Evolutionary conservation across 2,113 vertebrate genomes (phyloP), one percentile per base, ranked within the genome.

Genomic region (Aviceda subcristata): DNA sequence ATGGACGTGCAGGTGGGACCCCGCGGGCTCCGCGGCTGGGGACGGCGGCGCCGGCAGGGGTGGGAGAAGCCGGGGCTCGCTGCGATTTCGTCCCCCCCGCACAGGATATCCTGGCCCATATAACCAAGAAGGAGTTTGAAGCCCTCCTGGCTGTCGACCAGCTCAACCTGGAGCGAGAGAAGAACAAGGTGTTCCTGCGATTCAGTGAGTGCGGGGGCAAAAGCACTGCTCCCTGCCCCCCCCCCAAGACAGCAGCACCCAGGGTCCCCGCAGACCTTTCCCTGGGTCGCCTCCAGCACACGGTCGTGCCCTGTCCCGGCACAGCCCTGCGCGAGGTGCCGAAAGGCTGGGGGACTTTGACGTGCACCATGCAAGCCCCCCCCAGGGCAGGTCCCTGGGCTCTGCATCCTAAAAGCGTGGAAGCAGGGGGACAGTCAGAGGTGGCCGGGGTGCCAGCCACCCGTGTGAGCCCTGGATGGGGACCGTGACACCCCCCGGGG

Each of bases 61-160:
- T 0, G 19, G 43, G 26, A 46, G 55, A 21, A 34, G 24, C 19
- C 0, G 2, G 30, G 11, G 12, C 26, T 97, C 74, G 89, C 19
- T 0, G 0, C 2, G 16, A 30, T 64, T 66, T 39, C 48, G 21
- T 24, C 57, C 39, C 41, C 41, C 18, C 1, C 23, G 41, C 7
- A 3, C 97, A 99, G 99, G 99, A 99, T 79, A 98, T 99, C 96
- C 94, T 99, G 71, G 98, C 98, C 77, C 98, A 98, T 15, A 57
- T 99, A 6, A 98, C 98, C 38, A 99, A 98, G 92, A 98, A 98
- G 57, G 98, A 99, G 55, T 99, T 99, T 86, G 98, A 98, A 34
- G 95, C 98, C 56, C 98, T 99, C n/a, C 98, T 99, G 98, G 98
- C 98, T 88, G 98, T 98, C 0, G 99, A 99, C 96, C 99, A 99